These are phyloP conservation scores for Heliothis subflexa DNA, from an alignment of 1,140 invertebrate genomes.

Conservation along the genomic window DNA sequence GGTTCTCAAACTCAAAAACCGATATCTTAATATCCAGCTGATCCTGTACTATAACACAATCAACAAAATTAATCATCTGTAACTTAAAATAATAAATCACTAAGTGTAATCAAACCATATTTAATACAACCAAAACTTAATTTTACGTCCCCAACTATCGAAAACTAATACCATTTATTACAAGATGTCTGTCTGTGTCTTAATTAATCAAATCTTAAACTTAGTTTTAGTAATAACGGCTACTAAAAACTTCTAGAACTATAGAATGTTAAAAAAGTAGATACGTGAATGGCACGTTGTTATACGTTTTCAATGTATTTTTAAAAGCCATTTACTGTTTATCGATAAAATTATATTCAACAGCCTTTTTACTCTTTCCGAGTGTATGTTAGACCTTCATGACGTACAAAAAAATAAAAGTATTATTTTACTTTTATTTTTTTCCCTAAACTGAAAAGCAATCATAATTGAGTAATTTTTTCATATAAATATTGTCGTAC, in stretches of 20 bases:
- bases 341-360: not conserved
- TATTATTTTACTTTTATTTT: not conserved
- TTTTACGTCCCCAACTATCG: conserved; percentile 2
- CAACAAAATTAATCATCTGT: not conserved
- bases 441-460: not conserved
- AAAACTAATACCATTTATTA: conserved; percentile 15
- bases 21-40: too few relatives aligned
- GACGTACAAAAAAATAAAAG: not conserved
- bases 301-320: not conserved
- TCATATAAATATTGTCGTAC: too few relatives aligned
- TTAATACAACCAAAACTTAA: conserved; percentile 5
- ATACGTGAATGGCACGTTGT: conserved; percentile 3
- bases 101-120: conserved; percentile 9
- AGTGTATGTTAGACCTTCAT: not conserved
- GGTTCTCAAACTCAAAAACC: too few relatives aligned
- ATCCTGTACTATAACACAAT: too few relatives aligned
- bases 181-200: not conserved
- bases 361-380: not conserved
- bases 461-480: too few relatives aligned
- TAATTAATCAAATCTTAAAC: not conserved
- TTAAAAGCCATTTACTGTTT: not conserved
- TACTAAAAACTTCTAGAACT: conserved; percentile 2
- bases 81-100: not conserved
- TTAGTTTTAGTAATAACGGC: not conserved
- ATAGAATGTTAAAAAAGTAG: not conserved